Percentiles rank a stretch among this genome's conserved stretches.
Conservation (phyloP, 2,797 vertebrate genomes). For the Dicrostonyx torquatus region DNA sequence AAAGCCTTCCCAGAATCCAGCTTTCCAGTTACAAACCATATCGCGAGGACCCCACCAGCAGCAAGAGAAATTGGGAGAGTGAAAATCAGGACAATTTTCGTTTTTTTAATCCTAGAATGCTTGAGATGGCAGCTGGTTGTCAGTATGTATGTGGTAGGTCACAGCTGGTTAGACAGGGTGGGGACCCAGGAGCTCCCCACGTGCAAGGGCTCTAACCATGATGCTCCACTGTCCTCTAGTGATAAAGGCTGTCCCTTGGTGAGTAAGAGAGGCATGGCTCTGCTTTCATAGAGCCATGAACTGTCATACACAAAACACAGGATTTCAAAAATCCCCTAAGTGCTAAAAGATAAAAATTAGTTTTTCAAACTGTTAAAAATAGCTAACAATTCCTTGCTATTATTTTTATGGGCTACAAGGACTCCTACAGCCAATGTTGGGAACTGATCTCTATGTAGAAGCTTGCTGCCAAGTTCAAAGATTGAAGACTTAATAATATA, state of each 20-base stretch:
- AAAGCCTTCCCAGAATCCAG: neutral
- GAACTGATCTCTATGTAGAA: neutral
- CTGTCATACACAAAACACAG: neutral
- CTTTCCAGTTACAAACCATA: neutral
- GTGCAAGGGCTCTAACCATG: neutral
- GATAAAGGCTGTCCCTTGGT: neutral
- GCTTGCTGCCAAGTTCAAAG: neutral
- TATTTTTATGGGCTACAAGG: neutral
- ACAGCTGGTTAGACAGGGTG: neutral
- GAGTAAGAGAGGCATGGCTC: neutral
- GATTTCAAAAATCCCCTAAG: neutral
- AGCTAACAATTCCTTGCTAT: neutral
- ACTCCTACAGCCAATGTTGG: neutral
- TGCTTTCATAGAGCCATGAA: neutral
- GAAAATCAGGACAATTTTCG: neutral
- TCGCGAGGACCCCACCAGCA: neutral
- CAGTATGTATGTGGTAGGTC: no score
- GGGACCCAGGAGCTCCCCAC: neutral
- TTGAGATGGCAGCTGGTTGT: neutral
- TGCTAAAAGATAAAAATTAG: neutral
- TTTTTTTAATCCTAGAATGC: neutral
- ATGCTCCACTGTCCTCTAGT: neutral
- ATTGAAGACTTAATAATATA: neutral
- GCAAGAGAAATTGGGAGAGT: neutral
- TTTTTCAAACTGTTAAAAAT: neutral